A percentile compares a stretch with the other conserved stretches of the same genome.
phyloP scores from a whole-genome alignment of 2,888 invertebrate species.

The Rhingia campestris region DNA sequence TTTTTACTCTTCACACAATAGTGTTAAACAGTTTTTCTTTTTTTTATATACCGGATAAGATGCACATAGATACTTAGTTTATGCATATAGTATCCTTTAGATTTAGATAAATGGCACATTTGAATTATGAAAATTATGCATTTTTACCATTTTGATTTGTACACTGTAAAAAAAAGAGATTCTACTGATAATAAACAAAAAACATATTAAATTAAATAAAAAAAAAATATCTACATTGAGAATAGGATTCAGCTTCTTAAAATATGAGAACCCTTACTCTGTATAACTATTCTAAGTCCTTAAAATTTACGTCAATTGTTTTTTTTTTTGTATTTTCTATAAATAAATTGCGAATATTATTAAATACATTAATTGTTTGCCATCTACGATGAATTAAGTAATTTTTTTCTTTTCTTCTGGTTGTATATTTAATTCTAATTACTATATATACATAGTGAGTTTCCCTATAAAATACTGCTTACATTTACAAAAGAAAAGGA shows the following conservation, averaged over 20 bases:
- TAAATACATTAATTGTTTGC: constrained; percentile 52
- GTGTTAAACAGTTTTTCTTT: constrained; percentile 1
- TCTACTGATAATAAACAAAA: constrained; percentile 26
- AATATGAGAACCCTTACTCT: constrained; percentile 16
- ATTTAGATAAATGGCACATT: constrained; percentile 62
- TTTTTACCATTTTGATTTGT: constrained; percentile 61
- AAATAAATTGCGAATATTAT: constrained; percentile 66
- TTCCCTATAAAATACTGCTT: constrained; percentile 62
- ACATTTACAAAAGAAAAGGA: constrained; percentile 35
- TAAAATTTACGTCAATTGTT: constrained; percentile 32
- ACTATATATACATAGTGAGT: constrained; percentile 66
- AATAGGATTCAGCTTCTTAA: constrained; percentile 29
- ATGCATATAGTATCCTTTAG: constrained; percentile 1
- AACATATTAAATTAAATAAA: constrained; percentile 4
- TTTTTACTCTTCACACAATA: constrained; percentile 19
- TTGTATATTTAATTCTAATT: constrained; percentile 65
- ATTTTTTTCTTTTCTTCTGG: constrained; percentile 24
- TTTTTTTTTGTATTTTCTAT: constrained; percentile 45
- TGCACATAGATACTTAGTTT: constrained; percentile 38
- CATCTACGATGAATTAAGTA: constrained; percentile 73
- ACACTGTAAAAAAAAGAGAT: constrained; percentile 54
- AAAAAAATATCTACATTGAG: constrained; percentile 58
- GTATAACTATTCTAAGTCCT: constrained; percentile 28
- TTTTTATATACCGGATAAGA: neutral
- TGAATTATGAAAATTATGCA: constrained; percentile 64